Evolutionary conservation across 2,888 invertebrate species (phyloP), one percentile per base, ranked within the genome.

Genomic region (Philonicus albiceps): DNA sequence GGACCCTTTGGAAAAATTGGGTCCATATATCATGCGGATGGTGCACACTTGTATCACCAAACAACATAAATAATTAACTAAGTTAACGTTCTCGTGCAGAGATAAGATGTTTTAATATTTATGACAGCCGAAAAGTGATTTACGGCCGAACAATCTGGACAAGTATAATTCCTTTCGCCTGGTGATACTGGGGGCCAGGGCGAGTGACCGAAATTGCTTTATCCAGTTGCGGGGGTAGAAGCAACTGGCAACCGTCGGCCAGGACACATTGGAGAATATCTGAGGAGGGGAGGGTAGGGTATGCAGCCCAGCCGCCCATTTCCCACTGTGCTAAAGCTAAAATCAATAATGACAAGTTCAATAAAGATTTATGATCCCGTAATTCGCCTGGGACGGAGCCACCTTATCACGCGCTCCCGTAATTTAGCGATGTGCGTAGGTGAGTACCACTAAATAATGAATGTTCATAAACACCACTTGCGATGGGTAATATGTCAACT

Each of bases 81-180:
- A 91, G 91, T 91, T 90, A 90, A 89, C 90, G 83, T 85, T 86
- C 86, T 85, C 74, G 64, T 55, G 87, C 87, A 87, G 89, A 90
- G 91, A 91, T 91, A 92, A 92, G 91, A 91, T 92, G 90, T 90
- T 92, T 91, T 92, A 92, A 92, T 92, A 92, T 92, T 92, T 92
- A 92, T 92, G 92, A 92, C 91, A 91, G 90, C 90, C 86, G 74
- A 89, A 88, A 88, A 88, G 89, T 89, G 89, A 88, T 89, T 88
- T 91, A 91, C 91, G 91, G 90, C 90, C 89, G 89, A 49, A 88
- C 89, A 91, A 91, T 91, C 91, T 89, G 89, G 89, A 89, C 89
- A 88, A 88, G 88, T 88, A 88, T 91, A 91, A 91, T 91, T 91
- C 90, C 90, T n/a, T n/a, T 89, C 90, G 37, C 83, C 55, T 86